Evolutionary conservation across 1,140 invertebrate genomes (phyloP).

Genomic region (Pseudomyrmex sp.): DNA sequence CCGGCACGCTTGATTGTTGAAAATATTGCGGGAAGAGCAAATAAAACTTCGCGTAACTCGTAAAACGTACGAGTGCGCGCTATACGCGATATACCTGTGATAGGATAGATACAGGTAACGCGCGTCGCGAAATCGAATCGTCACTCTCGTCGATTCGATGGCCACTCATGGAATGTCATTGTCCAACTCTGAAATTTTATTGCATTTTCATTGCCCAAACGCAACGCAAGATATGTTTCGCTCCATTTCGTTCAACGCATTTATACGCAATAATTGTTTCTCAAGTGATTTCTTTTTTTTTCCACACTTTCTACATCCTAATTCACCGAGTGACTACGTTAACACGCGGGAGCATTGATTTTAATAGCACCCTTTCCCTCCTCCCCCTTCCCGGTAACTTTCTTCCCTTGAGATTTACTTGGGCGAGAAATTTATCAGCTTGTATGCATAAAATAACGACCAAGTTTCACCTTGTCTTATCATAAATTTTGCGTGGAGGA

Average conservation of each 20-base stretch:
- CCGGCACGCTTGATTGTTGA: slow-evolving; percentile 50
- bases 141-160: not conserved
- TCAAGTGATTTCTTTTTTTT: too few relatives aligned
- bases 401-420: not conserved
- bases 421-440: slow-evolving; percentile 9
- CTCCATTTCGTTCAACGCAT: too few relatives aligned
- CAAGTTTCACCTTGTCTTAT: slow-evolving; percentile 28
- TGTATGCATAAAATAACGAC: slow-evolving; percentile 20
- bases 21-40: slow-evolving; percentile 54
- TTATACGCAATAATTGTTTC: too few relatives aligned
- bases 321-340: not conserved
- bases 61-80: slow-evolving; percentile 3
- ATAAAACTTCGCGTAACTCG: slow-evolving; percentile 42
- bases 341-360: slow-evolving; percentile 5
- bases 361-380: not conserved
- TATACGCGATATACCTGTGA: not conserved
- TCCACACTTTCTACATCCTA: too few relatives aligned
- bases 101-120: too few relatives aligned
- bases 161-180: too few relatives aligned
- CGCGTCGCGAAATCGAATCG: slow-evolving; percentile 16
- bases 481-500: not conserved
- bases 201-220: too few relatives aligned
- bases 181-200: too few relatives aligned
- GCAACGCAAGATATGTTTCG: too few relatives aligned
- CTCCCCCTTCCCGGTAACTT: not conserved